Conservation (phyloP, 1,140 invertebrate genomes). For the Drosophila grimshawi region DNA sequence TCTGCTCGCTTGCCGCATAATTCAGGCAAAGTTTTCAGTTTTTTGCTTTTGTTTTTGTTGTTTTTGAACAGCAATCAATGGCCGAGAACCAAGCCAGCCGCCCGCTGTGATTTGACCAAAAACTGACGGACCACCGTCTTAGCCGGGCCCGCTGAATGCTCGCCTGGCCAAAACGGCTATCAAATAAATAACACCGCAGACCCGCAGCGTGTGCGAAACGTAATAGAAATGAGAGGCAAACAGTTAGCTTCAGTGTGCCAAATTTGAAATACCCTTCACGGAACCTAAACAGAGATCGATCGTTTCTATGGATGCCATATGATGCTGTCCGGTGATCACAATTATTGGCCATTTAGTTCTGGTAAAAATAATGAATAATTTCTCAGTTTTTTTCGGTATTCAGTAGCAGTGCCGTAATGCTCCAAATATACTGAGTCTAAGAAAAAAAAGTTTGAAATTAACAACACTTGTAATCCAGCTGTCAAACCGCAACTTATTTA, state of each 20-base stretch:
- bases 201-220: slow-evolving; percentile 59
- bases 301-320: no score
- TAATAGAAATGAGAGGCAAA: slow-evolving; percentile 52
- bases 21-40: slow-evolving; percentile 65
- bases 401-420: no score
- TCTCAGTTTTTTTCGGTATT: no score
- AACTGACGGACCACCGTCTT: slow-evolving; percentile 64
- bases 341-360: no score
- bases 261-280: background rate
- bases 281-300: background rate
- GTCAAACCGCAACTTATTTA: no score
- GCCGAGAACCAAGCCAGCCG: slow-evolving; percentile 43
- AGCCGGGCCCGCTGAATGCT: slow-evolving; percentile 20
- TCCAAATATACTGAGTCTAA: no score
- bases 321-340: no score
- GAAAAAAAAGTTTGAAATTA: no score
- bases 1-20: slow-evolving; percentile 61
- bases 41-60: background rate
- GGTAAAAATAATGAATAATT: no score
- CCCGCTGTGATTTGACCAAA: slow-evolving; percentile 81
- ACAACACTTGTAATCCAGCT: no score
- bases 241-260: background rate
- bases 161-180: slow-evolving; percentile 67
- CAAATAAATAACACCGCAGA: slow-evolving; percentile 78
- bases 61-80: slow-evolving; percentile 72